Percentiles rank a stretch among this genome's conserved stretches.
phyloP scores from a whole-genome alignment of 2,888 invertebrate species.

The Eremobia ochroleuca region DNA sequence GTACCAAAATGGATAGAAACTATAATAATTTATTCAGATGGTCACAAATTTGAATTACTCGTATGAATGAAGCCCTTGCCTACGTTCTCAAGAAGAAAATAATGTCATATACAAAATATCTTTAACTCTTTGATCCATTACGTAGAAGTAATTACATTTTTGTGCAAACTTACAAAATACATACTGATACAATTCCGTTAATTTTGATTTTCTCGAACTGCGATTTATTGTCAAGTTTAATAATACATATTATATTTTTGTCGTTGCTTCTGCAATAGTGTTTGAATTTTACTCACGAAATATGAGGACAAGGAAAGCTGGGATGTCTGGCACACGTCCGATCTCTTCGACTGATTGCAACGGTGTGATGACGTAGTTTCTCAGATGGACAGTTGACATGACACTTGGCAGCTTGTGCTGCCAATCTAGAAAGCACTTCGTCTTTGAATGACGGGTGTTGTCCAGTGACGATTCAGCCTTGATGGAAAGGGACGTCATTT shows the following conservation, averaged over 20 bases:
- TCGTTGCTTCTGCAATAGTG: no score
- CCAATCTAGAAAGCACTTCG: conserved; percentile 11
- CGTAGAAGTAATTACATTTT: no score
- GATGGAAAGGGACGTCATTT: background rate
- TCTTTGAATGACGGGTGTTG: conserved; percentile 14
- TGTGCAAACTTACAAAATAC: background rate
- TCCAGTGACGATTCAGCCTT: background rate
- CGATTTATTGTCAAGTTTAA: no score
- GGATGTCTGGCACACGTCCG: background rate
- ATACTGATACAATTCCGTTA: background rate
- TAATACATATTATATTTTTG: background rate
- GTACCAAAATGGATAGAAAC: conserved; percentile 89
- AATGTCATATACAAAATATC: background rate
- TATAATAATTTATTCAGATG: background rate
- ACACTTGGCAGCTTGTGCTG: conserved; percentile 30
- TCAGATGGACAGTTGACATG: conserved; percentile 16
- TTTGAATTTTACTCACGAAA: background rate
- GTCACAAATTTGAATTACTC: background rate
- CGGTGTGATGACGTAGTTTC: background rate
- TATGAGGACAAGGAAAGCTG: no score
- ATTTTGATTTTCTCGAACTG: no score
- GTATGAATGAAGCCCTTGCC: background rate
- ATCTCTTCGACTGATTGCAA: background rate
- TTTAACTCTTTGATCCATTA: background rate
- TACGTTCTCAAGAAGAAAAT: background rate